These are phyloP conservation scores for Threskiornis aethiopicus DNA, from an alignment of 2,797 vertebrate genomes.

Conservation along the genomic window DNA sequence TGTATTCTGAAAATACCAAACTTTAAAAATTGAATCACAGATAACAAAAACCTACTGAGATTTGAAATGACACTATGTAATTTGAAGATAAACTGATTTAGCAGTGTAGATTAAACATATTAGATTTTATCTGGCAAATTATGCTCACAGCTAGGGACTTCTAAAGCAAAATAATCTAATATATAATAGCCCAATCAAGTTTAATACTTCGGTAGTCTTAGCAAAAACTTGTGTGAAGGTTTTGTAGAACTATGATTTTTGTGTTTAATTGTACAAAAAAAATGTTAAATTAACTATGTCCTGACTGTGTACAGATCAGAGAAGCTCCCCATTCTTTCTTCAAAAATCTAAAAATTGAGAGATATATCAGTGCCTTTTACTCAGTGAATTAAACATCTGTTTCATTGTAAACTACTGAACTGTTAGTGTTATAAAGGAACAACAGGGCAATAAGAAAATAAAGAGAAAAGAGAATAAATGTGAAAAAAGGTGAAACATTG, in stretches of 20 bases:
- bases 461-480: neutral
- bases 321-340: neutral
- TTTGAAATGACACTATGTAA: neutral
- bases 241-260: neutral
- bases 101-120: neutral
- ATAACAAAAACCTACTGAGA: neutral
- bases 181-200: neutral
- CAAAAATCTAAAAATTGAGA: neutral
- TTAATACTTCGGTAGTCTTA: neutral
- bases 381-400: neutral
- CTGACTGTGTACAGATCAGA: neutral
- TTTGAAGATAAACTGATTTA: neutral
- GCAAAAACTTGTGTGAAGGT: neutral
- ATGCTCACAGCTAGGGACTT: neutral
- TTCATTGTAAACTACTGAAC: neutral
- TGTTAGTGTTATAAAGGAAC: neutral
- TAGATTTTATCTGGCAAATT: neutral
- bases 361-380: neutral
- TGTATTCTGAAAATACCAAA: neutral
- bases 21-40: neutral
- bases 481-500: neutral
- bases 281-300: neutral
- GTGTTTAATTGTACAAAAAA: neutral
- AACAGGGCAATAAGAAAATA: neutral
- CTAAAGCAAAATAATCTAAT: neutral